Conservation (phyloP, 2,797 vertebrate genomes). For the Gobio occitaniae region DNA sequence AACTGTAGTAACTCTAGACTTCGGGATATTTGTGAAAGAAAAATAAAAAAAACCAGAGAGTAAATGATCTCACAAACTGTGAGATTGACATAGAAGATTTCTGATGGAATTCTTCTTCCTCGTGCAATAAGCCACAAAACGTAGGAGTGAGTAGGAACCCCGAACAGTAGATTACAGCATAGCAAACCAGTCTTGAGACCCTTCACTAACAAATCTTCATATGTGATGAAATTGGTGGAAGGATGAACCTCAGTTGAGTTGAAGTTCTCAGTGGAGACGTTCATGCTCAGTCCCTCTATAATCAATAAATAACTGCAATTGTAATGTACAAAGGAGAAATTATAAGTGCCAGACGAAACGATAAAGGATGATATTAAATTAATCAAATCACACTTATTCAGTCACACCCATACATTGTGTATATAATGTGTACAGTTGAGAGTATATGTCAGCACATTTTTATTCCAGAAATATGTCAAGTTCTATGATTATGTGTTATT, state of each 20-base stretch:
- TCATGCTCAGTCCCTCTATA: neutral
- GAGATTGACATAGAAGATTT: neutral
- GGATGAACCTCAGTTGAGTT: neutral
- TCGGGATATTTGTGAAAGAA: neutral
- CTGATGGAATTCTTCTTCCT: conserved; percentile 3
- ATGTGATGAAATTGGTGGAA: neutral
- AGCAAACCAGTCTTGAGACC: neutral
- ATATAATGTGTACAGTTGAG: too few relatives aligned
- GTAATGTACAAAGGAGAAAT: neutral
- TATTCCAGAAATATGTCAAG: too few relatives aligned
- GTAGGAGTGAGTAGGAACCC: neutral
- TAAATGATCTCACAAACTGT: neutral
- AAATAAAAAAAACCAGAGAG: neutral
- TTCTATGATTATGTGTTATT: too few relatives aligned
- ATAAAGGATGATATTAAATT: neutral
- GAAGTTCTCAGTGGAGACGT: neutral
- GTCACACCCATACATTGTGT: too few relatives aligned
- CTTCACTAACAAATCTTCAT: neutral
- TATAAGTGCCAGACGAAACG: neutral
- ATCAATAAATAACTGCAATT: neutral
- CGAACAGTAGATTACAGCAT: neutral
- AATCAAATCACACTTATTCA: neutral
- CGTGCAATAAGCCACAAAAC: neutral
- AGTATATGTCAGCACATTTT: too few relatives aligned
- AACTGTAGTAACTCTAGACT: neutral